phyloP scores from a whole-genome alignment of 2,113 vertebrate species.

The Ophiodon elongatus region DNA sequence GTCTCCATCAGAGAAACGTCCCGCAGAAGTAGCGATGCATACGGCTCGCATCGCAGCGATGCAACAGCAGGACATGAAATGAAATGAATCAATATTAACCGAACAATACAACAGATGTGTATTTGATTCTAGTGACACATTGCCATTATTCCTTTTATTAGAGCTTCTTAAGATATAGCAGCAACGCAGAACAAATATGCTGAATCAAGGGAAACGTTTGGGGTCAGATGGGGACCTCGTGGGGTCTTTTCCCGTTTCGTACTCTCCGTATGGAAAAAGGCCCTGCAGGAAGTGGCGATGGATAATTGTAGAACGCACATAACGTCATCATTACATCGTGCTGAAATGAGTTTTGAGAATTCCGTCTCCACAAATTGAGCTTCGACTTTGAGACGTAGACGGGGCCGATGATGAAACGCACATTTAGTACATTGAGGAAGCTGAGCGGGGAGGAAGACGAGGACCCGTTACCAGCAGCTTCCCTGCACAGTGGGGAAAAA shows the following conservation, averaged over 20 bases:
- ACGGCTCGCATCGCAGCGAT: background rate
- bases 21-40: slow-evolving; percentile 23
- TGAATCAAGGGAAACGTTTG: background rate
- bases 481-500: background rate
- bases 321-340: background rate
- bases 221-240: background rate
- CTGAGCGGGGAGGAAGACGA: background rate
- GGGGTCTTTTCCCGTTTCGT: background rate
- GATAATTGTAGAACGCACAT: background rate
- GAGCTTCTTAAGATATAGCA: background rate
- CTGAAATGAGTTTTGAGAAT: slow-evolving; percentile 2
- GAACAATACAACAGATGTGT: background rate
- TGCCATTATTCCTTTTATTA: background rate
- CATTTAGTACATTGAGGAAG: slow-evolving; percentile 14
- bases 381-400: background rate
- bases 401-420: background rate
- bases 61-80: background rate
- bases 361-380: background rate
- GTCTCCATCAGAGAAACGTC: slow-evolving; percentile 13
- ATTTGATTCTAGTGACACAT: background rate
- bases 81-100: background rate
- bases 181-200: slow-evolving; percentile 8
- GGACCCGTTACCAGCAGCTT: slow-evolving; percentile 12
- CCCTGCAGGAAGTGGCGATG: background rate
- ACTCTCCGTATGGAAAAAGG: background rate